Base-by-base conservation (phyloP, 2,797 vertebrate species). In the Manis javanica region DNA sequence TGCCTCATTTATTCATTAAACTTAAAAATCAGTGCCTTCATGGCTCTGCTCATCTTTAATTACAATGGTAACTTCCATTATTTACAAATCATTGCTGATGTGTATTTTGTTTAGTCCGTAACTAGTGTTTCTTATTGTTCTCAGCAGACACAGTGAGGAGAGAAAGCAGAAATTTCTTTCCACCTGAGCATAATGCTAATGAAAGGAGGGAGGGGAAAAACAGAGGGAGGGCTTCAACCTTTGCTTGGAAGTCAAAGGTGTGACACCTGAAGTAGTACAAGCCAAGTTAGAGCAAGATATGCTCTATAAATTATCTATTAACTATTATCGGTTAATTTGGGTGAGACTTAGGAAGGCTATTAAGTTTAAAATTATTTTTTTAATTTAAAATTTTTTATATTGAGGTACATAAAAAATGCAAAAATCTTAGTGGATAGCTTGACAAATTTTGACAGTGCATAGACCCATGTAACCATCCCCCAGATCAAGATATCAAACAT, bases 1-100 rank as follows among this genome's bases (percentile, higher is more conserved):
- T 63, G 24, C 29, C 63, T 93, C 79, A 68, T 87, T 94, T 94
- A 75, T 95, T 93, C 69, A 39, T 94, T 87, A 95, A 93, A 89
- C 55, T 91, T 89, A 93, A 77, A 77, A 84, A 87, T 81, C 87
- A 68, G 63, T 87, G 57, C 12, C 71, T 94, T 90, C n/a, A 23
- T 69, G 23, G 71, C 66, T 90, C 51, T 81, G 37, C 19, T 12
- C 39, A 24, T 95, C 46, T 96, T 96, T 97, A 92, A 96, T 86
- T 92, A 77, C 51, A 75, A 11, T 16, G 46, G 79, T 82, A 34
- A 95, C 81, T 95, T 95, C 16, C 23, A 46, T 79, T 96, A 93
- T 97, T 95, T 96, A 85, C 83, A 79, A 88, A 53, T 94, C 72
- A 71, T 21, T 46, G 19, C 72, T 81, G 49, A 66, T 88, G 37